These are phyloP conservation scores for Amiota communis DNA, from an alignment of 2,888 invertebrate genomes.

Conservation along the genomic window DNA sequence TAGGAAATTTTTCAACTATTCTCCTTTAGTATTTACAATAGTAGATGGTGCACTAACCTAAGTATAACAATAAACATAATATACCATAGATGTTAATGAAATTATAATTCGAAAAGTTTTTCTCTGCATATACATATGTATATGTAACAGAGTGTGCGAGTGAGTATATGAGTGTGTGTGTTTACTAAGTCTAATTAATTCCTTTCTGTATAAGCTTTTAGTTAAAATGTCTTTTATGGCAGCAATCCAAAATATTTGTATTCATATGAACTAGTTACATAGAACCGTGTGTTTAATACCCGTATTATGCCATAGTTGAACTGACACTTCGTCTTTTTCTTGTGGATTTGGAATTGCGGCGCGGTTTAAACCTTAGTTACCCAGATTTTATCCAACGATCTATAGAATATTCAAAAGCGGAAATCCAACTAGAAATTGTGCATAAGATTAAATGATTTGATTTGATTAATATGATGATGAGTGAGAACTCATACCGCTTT, in stretches of 20 bases:
- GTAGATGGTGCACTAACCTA: too few species aligned
- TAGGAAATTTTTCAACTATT: too few species aligned
- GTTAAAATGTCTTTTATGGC: slow-evolving; percentile 41
- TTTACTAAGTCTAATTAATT: slow-evolving; percentile 29
- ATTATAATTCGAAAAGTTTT: too few species aligned
- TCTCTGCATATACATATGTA: too few species aligned
- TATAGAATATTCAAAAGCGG: slow-evolving; percentile 94
- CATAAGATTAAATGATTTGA: background rate
- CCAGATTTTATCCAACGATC: slow-evolving; percentile 91
- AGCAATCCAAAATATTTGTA: slow-evolving; percentile 23
- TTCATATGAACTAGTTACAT: slow-evolving; percentile 20
- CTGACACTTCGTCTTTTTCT: slow-evolving; percentile 70
- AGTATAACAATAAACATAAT: too few species aligned
- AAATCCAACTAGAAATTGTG: slow-evolving; percentile 83
- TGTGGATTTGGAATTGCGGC: slow-evolving; percentile 57
- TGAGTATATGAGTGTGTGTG: too few species aligned
- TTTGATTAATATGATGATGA: background rate
- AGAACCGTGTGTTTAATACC: slow-evolving; percentile 50
- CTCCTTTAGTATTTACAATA: too few species aligned
- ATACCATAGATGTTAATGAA: too few species aligned
- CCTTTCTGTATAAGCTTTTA: slow-evolving; percentile 46
- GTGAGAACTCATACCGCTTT: slow-evolving; percentile 80
- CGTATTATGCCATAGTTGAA: slow-evolving; percentile 68
- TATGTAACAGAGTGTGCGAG: too few species aligned
- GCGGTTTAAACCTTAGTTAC: slow-evolving; percentile 72